These are phyloP conservation scores for Unio pictorum DNA, from an alignment of 2,888 invertebrate genomes.

Conservation along the genomic window DNA sequence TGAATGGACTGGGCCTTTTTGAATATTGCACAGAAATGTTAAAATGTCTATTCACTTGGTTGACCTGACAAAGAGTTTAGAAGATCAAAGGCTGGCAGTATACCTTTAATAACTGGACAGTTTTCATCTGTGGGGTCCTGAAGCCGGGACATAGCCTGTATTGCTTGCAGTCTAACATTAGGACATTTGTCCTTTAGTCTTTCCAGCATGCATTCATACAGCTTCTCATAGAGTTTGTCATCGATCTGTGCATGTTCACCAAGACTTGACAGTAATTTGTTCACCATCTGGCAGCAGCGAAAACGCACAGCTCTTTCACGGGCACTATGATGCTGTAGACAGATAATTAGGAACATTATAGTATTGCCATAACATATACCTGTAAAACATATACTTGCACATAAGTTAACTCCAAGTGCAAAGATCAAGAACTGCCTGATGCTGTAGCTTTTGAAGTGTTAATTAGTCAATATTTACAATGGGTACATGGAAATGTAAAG, in stretches of 20 bases:
- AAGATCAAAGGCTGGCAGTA: not conserved
- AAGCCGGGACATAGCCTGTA: slow-evolving; percentile 83
- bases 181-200: slow-evolving; percentile 82
- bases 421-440: too few species aligned
- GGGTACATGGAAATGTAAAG: too few species aligned
- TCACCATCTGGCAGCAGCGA: slow-evolving; percentile 84
- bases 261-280: slow-evolving; percentile 82
- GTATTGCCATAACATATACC: not conserved
- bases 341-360: not conserved
- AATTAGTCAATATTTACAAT: too few species aligned
- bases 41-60: not conserved
- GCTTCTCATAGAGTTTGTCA: slow-evolving; percentile 82
- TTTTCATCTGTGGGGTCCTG: slow-evolving; percentile 84
- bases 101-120: slow-evolving; percentile 81
- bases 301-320: slow-evolving; percentile 78
- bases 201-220: slow-evolving; percentile 80
- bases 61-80: not conserved
- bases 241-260: slow-evolving; percentile 84
- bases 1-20: too few species aligned
- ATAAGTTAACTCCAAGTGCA: not conserved
- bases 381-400: not conserved
- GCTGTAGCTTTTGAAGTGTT: too few species aligned
- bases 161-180: slow-evolving; percentile 85
- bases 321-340: slow-evolving; percentile 68
- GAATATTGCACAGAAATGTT: not conserved